Evolutionary conservation across 2,113 vertebrate genomes (phyloP), one percentile per base, ranked within the genome.

Genomic region (Misgurnus anguillicaudatus): DNA sequence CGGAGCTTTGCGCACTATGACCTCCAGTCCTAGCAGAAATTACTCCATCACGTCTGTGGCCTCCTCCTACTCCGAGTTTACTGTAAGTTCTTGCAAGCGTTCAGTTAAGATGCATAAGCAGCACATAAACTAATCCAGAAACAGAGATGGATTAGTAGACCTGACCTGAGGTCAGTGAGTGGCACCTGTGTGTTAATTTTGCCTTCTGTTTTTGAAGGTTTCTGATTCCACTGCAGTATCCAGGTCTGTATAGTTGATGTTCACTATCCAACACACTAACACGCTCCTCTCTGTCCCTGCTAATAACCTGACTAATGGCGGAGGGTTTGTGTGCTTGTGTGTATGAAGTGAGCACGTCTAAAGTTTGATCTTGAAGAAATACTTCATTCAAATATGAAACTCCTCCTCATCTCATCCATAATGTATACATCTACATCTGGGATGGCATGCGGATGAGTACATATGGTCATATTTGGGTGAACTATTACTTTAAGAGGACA

Each of bases 41-140:
- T 86, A 92, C 91, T 95, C 93, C 93, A 73, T 95, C 90, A 96
- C 92, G 82, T 93, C 94, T 89, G 87, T 96, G 88, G 95, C 95
- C 89, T 94, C 93, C 93, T 96, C 94, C 93, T 98, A 98, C 94
- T 94, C 94, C 21, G 94, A 97, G 87, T 98, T 98, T 94, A 93
- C 92, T 95, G 97, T 98, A 97, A 97, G 94, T 91, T 60, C 19
- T n/a, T 85, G 71, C 74, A 84, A 31, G 24, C 24, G 87, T 88
- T 82, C 89, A 87, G 89, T 87, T 88, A 87, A 88, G 86, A 84
- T 81, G 78, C 13, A 83, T 66, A 19, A 65, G 24, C 63, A 42
- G 31, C 41, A 41, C 53, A 64, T 63, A 19, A 42, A 57, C 42
- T 10, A 6, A 10, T 10, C 2, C 7, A n/a, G 16, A n/a, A 16